Evolutionary conservation across 2,113 vertebrate genomes (phyloP).

Genomic region (Equus quagga): DNA sequence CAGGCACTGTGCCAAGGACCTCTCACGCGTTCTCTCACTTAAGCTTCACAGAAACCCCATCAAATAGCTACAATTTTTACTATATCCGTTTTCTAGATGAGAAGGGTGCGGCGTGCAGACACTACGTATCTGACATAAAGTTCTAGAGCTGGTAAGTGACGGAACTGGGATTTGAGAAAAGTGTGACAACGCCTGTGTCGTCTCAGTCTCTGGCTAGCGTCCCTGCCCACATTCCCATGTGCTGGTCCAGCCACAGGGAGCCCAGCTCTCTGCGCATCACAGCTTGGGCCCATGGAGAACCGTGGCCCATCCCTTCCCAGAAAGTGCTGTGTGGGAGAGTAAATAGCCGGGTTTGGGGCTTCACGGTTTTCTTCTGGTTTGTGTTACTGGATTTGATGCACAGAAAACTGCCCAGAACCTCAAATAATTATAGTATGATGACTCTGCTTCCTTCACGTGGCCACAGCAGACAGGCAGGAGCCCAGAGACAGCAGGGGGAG

Average conservation of each 20-base stretch:
- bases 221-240: not conserved
- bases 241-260: no score
- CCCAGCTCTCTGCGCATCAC: not conserved
- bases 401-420: constrained; percentile 73
- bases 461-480: constrained; percentile 77
- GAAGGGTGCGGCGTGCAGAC: not conserved
- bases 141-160: not conserved
- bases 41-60: not conserved
- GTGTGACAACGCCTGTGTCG: not conserved
- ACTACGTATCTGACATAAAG: not conserved
- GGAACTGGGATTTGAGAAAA: not conserved
- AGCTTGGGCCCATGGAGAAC: not conserved
- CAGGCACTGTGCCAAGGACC: not conserved
- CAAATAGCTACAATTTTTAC: not conserved
- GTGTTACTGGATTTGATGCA: constrained; percentile 74
- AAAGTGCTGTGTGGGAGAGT: constrained; percentile 75
- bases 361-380: constrained; percentile 80
- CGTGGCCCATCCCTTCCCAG: constrained; percentile 27
- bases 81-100: not conserved
- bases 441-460: constrained; percentile 65
- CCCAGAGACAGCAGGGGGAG: constrained; percentile 5
- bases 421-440: constrained; percentile 77
- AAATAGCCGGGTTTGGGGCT: constrained; percentile 77
- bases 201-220: not conserved
- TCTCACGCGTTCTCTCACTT: not conserved